A percentile compares a stretch with the other conserved stretches of the same genome.
Conservation (phyloP, 2,797 vertebrate species). For the Acropternis orthonyx region DNA sequence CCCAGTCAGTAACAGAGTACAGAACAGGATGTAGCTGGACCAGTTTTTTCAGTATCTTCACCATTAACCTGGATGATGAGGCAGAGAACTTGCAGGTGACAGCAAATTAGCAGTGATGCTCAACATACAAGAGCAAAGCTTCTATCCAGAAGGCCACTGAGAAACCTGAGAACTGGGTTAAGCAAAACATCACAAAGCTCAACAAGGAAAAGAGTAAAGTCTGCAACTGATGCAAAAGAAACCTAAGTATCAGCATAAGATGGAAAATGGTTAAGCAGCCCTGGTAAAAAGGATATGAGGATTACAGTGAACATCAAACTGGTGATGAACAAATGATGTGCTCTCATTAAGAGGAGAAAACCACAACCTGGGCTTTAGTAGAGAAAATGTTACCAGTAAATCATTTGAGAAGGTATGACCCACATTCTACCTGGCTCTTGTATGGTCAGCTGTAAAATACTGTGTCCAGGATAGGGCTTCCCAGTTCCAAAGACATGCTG, state of each 20-base stretch:
- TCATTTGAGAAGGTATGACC: background rate
- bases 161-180: background rate
- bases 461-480: background rate
- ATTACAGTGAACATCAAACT: background rate
- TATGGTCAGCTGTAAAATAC: accelerated
- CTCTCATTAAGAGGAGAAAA: background rate
- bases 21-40: accelerated
- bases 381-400: background rate
- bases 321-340: background rate
- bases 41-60: background rate
- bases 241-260: background rate
- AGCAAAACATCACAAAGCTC: background rate
- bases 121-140: background rate
- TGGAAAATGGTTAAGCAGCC: background rate
- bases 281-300: background rate
- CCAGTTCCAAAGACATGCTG: background rate
- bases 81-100: background rate
- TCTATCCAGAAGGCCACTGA: background rate
- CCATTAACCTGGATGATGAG: background rate
- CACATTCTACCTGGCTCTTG: background rate
- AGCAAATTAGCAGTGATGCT: background rate
- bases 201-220: background rate
- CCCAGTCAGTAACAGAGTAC: background rate
- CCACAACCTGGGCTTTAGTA: background rate
- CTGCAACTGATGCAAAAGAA: background rate